Conservation (phyloP, 2,888 invertebrate genomes). For the Phortica magna region DNA sequence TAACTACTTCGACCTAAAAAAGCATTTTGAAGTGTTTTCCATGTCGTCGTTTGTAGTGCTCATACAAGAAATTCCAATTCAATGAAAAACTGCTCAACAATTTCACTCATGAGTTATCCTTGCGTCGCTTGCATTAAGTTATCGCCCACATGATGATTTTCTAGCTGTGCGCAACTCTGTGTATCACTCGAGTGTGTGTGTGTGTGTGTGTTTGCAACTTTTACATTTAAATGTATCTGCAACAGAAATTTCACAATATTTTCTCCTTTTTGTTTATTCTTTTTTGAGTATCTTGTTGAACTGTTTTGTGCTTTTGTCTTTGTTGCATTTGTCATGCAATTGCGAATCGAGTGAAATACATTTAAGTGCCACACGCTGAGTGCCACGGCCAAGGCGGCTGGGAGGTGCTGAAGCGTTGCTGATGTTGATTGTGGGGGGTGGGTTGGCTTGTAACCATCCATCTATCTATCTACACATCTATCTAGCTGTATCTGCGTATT, state of each 20-base stretch:
- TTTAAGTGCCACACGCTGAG: conserved; percentile 1
- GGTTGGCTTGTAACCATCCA: background rate
- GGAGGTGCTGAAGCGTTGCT: background rate
- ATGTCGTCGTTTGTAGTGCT: background rate
- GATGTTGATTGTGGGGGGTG: background rate
- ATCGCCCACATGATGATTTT: background rate
- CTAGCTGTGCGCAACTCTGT: background rate
- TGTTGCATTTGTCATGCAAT: background rate
- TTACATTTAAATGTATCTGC: background rate
- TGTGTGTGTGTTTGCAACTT: background rate
- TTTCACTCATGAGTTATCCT: background rate
- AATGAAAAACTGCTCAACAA: background rate
- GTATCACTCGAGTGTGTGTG: background rate
- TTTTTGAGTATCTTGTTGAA: no score
- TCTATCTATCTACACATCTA: background rate
- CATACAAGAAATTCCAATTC: background rate
- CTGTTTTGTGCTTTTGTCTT: background rate
- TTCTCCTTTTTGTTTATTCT: background rate
- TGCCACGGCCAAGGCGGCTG: background rate
- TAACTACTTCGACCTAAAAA: background rate
- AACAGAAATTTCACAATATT: background rate
- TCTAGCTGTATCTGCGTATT: background rate
- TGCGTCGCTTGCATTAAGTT: background rate
- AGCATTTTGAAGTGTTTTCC: background rate
- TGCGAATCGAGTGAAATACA: background rate